These are phyloP conservation scores for Rhineura floridana DNA, from an alignment of 2,113 vertebrate genomes.

Conservation along the genomic window DNA sequence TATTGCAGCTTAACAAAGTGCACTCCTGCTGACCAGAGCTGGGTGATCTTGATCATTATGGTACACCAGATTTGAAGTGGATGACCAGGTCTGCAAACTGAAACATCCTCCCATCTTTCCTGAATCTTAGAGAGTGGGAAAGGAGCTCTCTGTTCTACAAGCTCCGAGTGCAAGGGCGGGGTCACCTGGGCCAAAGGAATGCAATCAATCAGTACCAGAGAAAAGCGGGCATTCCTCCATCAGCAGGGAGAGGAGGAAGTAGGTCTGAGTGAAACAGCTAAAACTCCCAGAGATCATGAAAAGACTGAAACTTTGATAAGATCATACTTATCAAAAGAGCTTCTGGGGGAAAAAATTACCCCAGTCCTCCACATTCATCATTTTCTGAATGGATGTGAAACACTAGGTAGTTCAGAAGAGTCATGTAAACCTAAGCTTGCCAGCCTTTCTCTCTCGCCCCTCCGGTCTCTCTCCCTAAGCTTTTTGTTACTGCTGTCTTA, in stretches of 20 bases:
- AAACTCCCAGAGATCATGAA: constrained; percentile 38
- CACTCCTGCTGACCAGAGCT: background rate
- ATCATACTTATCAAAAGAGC: constrained; percentile 61
- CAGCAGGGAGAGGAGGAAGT: background rate
- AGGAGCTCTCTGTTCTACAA: background rate
- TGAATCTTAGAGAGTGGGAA: background rate
- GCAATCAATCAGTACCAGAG: background rate
- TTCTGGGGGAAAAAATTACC: constrained; percentile 32
- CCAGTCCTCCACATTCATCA: constrained; percentile 25
- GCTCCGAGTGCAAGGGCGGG: background rate
- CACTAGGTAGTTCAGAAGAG: constrained; percentile 43
- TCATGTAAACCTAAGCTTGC: background rate
- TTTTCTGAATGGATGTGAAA: constrained; percentile 36
- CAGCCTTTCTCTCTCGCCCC: constrained; percentile 2
- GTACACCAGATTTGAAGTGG: background rate
- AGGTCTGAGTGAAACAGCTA: constrained; percentile 13
- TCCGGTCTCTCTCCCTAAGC: background rate
- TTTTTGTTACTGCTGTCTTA: background rate
- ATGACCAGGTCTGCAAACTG: no score
- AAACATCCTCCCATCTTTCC: background rate
- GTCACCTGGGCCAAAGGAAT: accelerated
- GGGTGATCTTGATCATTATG: background rate
- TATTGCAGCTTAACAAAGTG: background rate
- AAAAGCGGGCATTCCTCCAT: accelerated
- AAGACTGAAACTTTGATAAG: constrained; percentile 63